phyloP scores from a whole-genome alignment of 2,113 vertebrate species.

The Pterocles gutturalis region DNA sequence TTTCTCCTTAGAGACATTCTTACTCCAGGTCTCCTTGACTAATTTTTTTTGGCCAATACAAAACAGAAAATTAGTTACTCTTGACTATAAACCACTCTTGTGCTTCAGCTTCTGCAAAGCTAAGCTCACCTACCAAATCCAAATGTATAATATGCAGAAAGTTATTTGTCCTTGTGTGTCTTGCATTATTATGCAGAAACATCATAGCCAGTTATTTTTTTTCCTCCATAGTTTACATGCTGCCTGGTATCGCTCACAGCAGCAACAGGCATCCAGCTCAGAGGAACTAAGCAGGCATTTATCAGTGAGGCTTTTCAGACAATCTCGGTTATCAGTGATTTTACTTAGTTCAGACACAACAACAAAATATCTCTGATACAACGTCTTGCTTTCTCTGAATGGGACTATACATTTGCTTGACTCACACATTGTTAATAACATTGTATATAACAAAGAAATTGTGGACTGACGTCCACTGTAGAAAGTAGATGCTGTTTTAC shows the following conservation, averaged over 20 bases:
- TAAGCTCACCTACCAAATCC: background rate
- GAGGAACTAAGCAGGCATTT: background rate
- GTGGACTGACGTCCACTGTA: background rate
- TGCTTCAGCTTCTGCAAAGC: background rate
- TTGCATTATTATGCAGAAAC: background rate
- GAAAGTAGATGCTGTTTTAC: background rate
- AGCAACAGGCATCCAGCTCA: background rate
- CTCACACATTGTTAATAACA: background rate
- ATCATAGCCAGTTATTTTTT: background rate
- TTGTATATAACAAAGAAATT: background rate
- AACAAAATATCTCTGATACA: background rate
- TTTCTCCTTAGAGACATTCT: background rate
- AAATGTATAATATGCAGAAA: background rate
- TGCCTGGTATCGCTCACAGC: background rate
- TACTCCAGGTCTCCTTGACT: background rate
- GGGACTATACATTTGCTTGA: background rate
- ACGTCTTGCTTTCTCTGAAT: background rate
- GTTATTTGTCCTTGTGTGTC: background rate
- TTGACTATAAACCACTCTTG: background rate
- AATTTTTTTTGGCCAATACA: background rate
- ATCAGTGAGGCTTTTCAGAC: background rate
- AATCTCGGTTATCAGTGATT: background rate
- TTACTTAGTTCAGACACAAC: background rate
- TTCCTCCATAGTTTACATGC: background rate
- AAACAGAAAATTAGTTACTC: background rate